Percentiles rank a stretch among this genome's conserved stretches.
phyloP scores from a whole-genome alignment of 2,113 vertebrate species.

The Heteronetta atricapilla region DNA sequence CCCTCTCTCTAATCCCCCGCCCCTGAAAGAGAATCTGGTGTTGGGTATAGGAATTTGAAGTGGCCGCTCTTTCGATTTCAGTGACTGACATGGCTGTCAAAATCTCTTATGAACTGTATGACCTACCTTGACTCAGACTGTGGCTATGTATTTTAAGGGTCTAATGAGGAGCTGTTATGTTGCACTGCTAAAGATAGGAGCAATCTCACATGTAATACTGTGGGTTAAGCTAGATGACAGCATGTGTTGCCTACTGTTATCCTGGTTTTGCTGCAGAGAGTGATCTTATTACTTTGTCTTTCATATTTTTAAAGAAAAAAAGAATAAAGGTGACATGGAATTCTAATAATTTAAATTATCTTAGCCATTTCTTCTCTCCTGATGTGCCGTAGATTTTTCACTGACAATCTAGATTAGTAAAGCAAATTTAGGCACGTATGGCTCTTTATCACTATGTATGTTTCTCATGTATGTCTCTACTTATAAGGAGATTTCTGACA shows the following conservation, averaged over 20 bases:
- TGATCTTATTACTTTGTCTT: slow-evolving; percentile 25
- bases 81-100: slow-evolving; percentile 18
- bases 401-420: slow-evolving; percentile 11
- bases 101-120: slow-evolving; percentile 28
- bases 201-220: slow-evolving; percentile 45
- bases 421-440: neutral
- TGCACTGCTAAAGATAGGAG: neutral
- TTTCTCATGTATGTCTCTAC: neutral
- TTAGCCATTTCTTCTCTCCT: neutral
- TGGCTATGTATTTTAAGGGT: slow-evolving; percentile 26
- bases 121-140: neutral
- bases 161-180: slow-evolving; percentile 38
- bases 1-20: neutral
- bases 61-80: slow-evolving; percentile 30
- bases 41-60: neutral
- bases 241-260: neutral
- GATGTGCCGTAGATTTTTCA: neutral
- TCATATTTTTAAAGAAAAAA: slow-evolving; percentile 2
- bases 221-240: slow-evolving; percentile 37
- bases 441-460: neutral
- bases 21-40: neutral
- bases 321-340: neutral
- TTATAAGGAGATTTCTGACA: neutral
- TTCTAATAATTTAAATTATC: slow-evolving; percentile 24
- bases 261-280: slow-evolving; percentile 8